Evolutionary conservation across 2,797 vertebrate species (phyloP), one percentile per base, ranked within the genome.

Genomic region (Carapus acus): DNA sequence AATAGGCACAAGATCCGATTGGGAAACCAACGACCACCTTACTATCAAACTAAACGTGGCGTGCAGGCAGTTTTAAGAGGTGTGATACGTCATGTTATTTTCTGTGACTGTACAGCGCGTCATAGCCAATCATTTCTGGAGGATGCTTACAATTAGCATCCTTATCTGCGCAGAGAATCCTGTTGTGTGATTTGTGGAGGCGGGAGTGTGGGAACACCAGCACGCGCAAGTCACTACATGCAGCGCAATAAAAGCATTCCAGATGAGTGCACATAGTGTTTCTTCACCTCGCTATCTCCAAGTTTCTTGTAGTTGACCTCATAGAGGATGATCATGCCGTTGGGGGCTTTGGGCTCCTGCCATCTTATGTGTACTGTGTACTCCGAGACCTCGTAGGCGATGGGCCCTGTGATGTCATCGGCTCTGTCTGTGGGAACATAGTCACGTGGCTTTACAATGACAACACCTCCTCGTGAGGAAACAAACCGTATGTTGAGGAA

Each of bases 291-390:
- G 0, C 79, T 68, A 65, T 97, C 93, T 9, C 92, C 91, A 0
- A 93, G 86, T 7, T 90, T 89, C 37, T 90, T 90, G 19, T 96
- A 98, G 54, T 91, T 88, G 67, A 98, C 90, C 73, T 98, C 95
- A 0, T 99, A 98, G 36, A 98, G 87, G 78, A 98, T 91, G 2
- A 93, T 97, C 55, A 99, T 88, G 1, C 94, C 94, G 0, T 98
- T 99, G 1, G 95, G 94, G 2, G 90, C 73, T 49, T 68, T 80
- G 0, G 96, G 96, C 18, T 97, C 92, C 49, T 83, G 84, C 96
- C 96, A 99, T 45, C 71, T 86, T 62, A 98, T 55, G 53, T 93
- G 90, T 39, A 94, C 90, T 0, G 87, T 82, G 54, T 90, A 92
- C 4, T 96, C 92, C 0, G 84, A 66, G 71, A 96, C 76, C 1